Evolutionary conservation across 2,888 invertebrate species (phyloP), one percentile per base, ranked within the genome.

Genomic region (Tenthredo amoena): DNA sequence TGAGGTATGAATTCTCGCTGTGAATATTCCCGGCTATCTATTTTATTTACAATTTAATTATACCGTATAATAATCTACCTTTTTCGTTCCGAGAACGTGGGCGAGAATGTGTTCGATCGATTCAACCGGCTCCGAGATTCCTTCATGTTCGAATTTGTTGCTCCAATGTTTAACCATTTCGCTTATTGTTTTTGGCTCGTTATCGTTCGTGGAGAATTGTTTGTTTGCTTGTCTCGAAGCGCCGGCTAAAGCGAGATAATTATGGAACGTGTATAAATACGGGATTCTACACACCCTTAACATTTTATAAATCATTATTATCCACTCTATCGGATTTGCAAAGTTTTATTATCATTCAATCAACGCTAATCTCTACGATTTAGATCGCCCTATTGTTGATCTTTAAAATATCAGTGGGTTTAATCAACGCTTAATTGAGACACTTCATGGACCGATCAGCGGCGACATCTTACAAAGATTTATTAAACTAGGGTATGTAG

Each of bases 51-150:
- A 15, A 68, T 5, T 15, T 12, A 68, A 34, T 9, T 9, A 68
- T 12, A 15, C 26, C 15, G 31, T 7, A 68, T 9, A 18, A 71
- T 71, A 34, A 15, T 7, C 92, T 93, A 96, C 96, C 92, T 95
- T 95, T 88, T 94, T 94, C 12, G 92, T 93, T 71, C 94, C 93
- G 58, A 95, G 90, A 74, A 95, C 94, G 91, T 95, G 95, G 18
- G 95, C 95, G 79, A 95, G 91, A 87, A 96, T 95, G 88, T 95
- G 94, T 88, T 95, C 94, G 72, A 95, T 93, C 85, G 95, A 95
- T 89, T 94, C 94, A 2, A 94, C 92, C 6, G 95, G 94, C 89
- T 96, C 95, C 0, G 94, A 93, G 82, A 96, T 93, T 47, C 94
- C 93, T 62, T 94, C 93, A 18, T 92, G 90, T 87, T 93, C 90